Evolutionary conservation across 1,140 invertebrate species (phyloP).

Genomic region (Macrobrachium nipponense): DNA sequence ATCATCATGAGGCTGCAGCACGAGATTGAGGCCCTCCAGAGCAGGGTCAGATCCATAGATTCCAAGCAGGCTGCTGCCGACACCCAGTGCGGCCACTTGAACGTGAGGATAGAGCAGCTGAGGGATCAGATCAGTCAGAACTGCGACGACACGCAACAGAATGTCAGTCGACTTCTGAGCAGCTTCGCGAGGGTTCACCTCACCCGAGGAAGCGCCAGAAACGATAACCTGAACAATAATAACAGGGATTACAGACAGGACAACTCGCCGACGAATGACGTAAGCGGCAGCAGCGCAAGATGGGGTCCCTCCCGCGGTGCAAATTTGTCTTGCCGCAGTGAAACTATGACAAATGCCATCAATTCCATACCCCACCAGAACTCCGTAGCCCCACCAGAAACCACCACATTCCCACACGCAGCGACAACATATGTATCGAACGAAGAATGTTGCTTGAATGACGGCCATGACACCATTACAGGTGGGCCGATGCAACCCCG

Average conservation of each 20-base stretch:
- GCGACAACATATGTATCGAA: too few species aligned
- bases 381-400: too few species aligned
- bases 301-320: too few species aligned
- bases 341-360: too few species aligned
- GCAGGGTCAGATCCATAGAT: slow-evolving; percentile 14
- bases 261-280: too few species aligned
- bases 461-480: too few species aligned
- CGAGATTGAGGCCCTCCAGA: slow-evolving; percentile 37
- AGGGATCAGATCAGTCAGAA: slow-evolving; percentile 11
- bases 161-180: slow-evolving; percentile 25
- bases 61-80: neutral
- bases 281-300: neutral
- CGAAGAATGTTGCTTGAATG: too few species aligned
- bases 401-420: too few species aligned
- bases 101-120: slow-evolving; percentile 27
- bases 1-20: slow-evolving; percentile 3
- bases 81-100: neutral
- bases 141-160: slow-evolving; percentile 25
- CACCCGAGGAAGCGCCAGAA: neutral
- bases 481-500: too few species aligned
- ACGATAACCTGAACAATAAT: neutral
- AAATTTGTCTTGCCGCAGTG: too few species aligned
- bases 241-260: neutral
- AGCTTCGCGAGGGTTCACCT: slow-evolving; percentile 18
- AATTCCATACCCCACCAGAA: too few species aligned